These are phyloP conservation scores for Triplophysa siluroides DNA, from an alignment of 2,113 vertebrate genomes.

Conservation along the genomic window DNA sequence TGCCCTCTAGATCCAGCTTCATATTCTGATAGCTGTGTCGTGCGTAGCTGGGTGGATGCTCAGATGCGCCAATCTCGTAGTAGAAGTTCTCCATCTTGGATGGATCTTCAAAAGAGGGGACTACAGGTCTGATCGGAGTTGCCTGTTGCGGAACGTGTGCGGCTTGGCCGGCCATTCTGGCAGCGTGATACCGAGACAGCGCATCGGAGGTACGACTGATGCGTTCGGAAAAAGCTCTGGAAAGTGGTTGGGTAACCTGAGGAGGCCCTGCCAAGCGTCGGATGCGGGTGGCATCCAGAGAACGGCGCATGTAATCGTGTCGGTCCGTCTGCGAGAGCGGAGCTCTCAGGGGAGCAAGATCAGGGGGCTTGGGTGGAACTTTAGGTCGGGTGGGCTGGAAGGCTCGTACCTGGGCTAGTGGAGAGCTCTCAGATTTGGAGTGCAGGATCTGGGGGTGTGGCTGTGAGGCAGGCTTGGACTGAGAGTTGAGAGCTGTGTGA, in stretches of 20 bases:
- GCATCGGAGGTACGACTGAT: conserved; percentile 52
- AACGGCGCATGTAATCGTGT: conserved; percentile 58
- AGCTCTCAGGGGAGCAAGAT: conserved; percentile 46
- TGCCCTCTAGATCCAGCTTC: conserved; percentile 65
- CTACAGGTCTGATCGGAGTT: conserved; percentile 33
- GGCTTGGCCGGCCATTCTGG: conserved; percentile 55
- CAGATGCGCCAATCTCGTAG: conserved; percentile 71
- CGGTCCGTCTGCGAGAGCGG: conserved; percentile 53
- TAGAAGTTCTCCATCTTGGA: conserved; percentile 74
- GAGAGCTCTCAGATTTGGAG: conserved; percentile 63
- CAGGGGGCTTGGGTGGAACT: conserved; percentile 59
- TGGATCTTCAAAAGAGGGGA: conserved; percentile 55
- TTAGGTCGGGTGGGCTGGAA: conserved; percentile 60
- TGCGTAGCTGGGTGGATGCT: conserved; percentile 61
- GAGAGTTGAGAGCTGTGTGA: not conserved
- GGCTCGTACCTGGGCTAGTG: conserved; percentile 53
- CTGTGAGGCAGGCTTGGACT: conserved; percentile 23
- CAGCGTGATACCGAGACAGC: conserved; percentile 57
- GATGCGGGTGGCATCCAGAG: conserved; percentile 57
- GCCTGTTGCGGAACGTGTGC: conserved; percentile 33
- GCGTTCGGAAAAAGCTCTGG: conserved; percentile 62
- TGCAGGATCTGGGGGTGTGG: conserved; percentile 56
- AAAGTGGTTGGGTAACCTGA: conserved; percentile 54
- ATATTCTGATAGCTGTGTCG: conserved; percentile 65
- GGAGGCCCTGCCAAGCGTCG: conserved; percentile 46